Evolutionary conservation across 1,140 invertebrate species (phyloP).

Genomic region (Archegozetes longisetosus): DNA sequence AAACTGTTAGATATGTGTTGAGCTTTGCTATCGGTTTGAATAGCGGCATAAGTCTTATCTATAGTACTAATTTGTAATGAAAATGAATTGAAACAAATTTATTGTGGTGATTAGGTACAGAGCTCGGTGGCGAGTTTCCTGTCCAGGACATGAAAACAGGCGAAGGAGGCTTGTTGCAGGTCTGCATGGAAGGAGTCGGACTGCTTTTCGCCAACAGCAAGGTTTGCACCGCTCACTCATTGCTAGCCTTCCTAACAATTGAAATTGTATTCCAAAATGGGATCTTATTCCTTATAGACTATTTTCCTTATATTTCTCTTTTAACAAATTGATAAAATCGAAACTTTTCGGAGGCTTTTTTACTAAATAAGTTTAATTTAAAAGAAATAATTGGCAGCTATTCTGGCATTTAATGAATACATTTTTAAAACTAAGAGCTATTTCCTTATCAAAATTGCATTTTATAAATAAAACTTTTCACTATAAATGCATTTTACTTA

Average conservation of each 20-base stretch:
- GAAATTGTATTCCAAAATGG: background rate
- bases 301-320: background rate
- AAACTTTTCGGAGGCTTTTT: too few relatives aligned
- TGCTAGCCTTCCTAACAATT: background rate
- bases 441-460: too few relatives aligned
- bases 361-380: too few relatives aligned
- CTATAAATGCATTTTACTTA: too few relatives aligned
- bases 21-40: background rate
- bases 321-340: background rate
- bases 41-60: background rate
- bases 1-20: too few relatives aligned
- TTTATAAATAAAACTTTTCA: too few relatives aligned
- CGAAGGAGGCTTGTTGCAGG: constrained; percentile 91
- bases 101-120: constrained; percentile 29
- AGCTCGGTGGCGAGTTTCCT: constrained; percentile 95
- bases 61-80: background rate
- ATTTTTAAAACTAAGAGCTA: too few relatives aligned
- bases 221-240: constrained; percentile 40
- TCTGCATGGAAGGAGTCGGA: constrained; percentile 97
- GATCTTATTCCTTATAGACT: background rate
- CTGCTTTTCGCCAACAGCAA: constrained; percentile 97
- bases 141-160: constrained; percentile 91
- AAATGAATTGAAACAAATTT: background rate
- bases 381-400: too few relatives aligned
- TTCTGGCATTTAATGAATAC: too few relatives aligned